phyloP scores from a whole-genome alignment of 2,888 invertebrate species.

The Danaus chrysippus region DNA sequence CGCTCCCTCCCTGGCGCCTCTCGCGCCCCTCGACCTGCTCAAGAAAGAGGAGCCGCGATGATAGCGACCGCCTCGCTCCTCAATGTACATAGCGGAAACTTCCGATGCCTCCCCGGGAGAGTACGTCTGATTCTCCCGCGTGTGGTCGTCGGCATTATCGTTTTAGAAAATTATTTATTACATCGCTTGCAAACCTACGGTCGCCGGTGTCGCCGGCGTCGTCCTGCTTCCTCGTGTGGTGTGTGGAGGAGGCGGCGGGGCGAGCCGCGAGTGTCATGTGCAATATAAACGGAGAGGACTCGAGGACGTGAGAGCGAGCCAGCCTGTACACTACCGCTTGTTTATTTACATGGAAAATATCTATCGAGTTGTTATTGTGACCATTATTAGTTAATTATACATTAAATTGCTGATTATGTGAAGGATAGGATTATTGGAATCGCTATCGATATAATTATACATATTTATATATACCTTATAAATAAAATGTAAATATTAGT shows the following conservation, averaged over 20 bases:
- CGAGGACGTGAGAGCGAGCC: slow-evolving; percentile 49
- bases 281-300: slow-evolving; percentile 62
- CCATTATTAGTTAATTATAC: slow-evolving; percentile 79
- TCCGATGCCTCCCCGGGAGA: slow-evolving; percentile 56
- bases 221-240: slow-evolving; percentile 32
- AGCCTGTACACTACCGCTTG: slow-evolving; percentile 71
- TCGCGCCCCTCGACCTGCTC: slow-evolving; percentile 79
- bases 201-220: slow-evolving; percentile 35
- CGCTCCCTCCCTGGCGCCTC: slow-evolving; percentile 52
- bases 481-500: slow-evolving; percentile 78
- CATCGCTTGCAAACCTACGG: slow-evolving; percentile 57
- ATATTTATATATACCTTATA: slow-evolving; percentile 78
- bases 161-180: slow-evolving; percentile 75
- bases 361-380: slow-evolving; percentile 78
- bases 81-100: slow-evolving; percentile 51
- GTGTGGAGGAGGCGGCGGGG: slow-evolving; percentile 46
- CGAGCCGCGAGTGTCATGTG: slow-evolving; percentile 49
- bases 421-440: slow-evolving; percentile 72
- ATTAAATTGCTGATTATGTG: slow-evolving; percentile 71
- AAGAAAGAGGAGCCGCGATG: slow-evolving; percentile 80
- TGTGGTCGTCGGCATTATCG: slow-evolving; percentile 64
- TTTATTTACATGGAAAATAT: slow-evolving; percentile 77
- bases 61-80: slow-evolving; percentile 56
- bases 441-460: slow-evolving; percentile 77
- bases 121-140: slow-evolving; percentile 46